Conservation (phyloP, 2,113 vertebrate genomes). For the Crotalus helleri region DNA sequence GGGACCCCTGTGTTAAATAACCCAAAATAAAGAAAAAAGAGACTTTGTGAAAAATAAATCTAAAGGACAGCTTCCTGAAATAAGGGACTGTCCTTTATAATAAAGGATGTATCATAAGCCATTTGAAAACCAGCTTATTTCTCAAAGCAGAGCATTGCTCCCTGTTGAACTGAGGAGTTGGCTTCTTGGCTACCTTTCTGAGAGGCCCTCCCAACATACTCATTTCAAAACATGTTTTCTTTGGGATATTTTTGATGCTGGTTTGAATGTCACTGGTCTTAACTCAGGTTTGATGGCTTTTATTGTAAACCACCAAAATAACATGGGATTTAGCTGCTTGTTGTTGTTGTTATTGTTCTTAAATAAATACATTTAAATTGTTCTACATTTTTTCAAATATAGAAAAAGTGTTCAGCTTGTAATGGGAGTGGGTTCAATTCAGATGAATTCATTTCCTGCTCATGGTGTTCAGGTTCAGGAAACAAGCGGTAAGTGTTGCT, state of each 20-base stretch:
- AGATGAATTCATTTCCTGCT: fast-evolving
- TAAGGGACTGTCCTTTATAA: background rate
- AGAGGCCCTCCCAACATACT: background rate
- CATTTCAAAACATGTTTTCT: background rate
- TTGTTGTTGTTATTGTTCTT: background rate
- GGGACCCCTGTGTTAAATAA: background rate
- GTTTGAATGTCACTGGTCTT: background rate
- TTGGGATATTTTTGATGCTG: background rate
- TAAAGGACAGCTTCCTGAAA: background rate
- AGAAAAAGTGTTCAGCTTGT: background rate
- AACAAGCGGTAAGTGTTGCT: background rate
- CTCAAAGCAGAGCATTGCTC: background rate
- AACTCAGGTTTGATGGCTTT: background rate
- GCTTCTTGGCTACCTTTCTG: background rate
- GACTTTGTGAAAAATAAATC: background rate
- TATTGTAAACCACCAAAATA: background rate
- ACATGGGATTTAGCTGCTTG: background rate
- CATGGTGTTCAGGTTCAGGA: background rate
- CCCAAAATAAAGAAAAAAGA: background rate
- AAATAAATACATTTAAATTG: background rate
- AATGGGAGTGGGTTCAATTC: background rate
- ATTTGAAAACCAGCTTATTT: background rate
- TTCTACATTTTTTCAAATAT: background rate
- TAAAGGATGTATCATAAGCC: background rate
- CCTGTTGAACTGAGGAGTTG: background rate